phyloP scores from a whole-genome alignment of 2,797 vertebrate genomes.

The Epinephelus awoara region DNA sequence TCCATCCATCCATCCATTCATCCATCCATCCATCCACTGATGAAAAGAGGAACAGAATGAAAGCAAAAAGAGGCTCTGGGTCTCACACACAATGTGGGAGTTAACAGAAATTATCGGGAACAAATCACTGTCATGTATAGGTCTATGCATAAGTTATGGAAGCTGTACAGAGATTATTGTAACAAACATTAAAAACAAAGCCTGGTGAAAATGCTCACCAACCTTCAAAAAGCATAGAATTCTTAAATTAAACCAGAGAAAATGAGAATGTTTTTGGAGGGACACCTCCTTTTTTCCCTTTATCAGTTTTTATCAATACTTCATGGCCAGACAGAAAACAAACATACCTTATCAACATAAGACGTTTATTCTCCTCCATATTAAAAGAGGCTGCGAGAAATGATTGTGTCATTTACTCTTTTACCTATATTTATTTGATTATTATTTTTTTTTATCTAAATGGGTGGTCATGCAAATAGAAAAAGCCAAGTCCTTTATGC shows the following conservation, averaged over 20 bases:
- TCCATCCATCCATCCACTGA: background rate
- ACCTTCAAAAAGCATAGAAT: conserved; percentile 67
- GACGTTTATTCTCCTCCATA: conserved; percentile 62
- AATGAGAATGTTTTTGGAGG: conserved; percentile 63
- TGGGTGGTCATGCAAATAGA: conserved; percentile 83
- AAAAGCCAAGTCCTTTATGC: conserved; percentile 68
- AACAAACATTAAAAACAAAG: conserved; percentile 73
- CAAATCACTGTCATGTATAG: conserved; percentile 66
- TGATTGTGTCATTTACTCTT: conserved; percentile 71
- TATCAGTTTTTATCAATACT: conserved; percentile 55
- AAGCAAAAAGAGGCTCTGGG: conserved; percentile 51
- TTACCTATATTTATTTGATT: conserved; percentile 70
- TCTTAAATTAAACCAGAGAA: conserved; percentile 71
- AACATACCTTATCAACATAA: conserved; percentile 70
- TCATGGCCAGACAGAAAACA: conserved; percentile 71
- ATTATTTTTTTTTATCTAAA: conserved; percentile 71
- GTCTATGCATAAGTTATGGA: conserved; percentile 78
- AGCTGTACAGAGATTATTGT: conserved; percentile 85
- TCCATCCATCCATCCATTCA: background rate
- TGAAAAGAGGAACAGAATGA: conserved; percentile 47
- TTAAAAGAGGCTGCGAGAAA: conserved; percentile 72
- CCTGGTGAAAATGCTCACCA: conserved; percentile 46
- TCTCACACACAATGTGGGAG: conserved; percentile 38
- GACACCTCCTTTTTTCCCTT: conserved; percentile 65
- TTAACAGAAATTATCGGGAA: conserved; percentile 56